phyloP scores from a whole-genome alignment of 2,888 invertebrate species.

The Cephus sareptanus region DNA sequence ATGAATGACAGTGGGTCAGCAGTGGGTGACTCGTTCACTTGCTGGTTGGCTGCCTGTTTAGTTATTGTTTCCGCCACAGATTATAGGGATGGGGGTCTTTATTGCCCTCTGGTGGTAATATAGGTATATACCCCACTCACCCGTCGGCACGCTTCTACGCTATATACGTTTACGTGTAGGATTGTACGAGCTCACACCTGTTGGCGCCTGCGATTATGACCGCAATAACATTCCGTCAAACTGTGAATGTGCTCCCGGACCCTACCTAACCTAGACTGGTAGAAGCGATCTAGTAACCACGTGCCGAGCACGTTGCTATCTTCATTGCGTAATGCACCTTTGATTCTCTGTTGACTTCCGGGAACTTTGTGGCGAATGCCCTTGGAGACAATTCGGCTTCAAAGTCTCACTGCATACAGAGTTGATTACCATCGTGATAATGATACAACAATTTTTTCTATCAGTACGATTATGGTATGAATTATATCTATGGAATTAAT shows the following conservation, averaged over 20 bases:
- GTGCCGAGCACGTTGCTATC: slow-evolving; percentile 11
- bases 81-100: slow-evolving; percentile 54
- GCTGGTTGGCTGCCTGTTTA: slow-evolving; percentile 41
- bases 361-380: background rate
- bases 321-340: background rate
- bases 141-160: slow-evolving; percentile 23
- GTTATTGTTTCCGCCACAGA: slow-evolving; percentile 57
- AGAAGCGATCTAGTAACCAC: slow-evolving; percentile 25
- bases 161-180: slow-evolving; percentile 40
- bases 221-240: slow-evolving; percentile 66
- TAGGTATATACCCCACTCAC: slow-evolving; percentile 33
- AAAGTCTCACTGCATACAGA: background rate
- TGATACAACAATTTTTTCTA: background rate
- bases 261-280: slow-evolving; percentile 28
- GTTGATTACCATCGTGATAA: background rate
- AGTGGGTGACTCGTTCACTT: slow-evolving; percentile 2
- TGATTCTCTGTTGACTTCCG: background rate
- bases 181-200: slow-evolving; percentile 62
- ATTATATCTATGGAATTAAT: background rate
- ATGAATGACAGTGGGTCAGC: slow-evolving; percentile 24
- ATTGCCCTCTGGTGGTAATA: slow-evolving; percentile 49
- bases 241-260: slow-evolving; percentile 41
- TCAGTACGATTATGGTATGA: background rate
- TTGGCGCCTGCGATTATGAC: slow-evolving; percentile 65
- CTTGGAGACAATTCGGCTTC: background rate